Conservation (phyloP, 2,888 invertebrate species). For the Embidobia sp. region DNA sequence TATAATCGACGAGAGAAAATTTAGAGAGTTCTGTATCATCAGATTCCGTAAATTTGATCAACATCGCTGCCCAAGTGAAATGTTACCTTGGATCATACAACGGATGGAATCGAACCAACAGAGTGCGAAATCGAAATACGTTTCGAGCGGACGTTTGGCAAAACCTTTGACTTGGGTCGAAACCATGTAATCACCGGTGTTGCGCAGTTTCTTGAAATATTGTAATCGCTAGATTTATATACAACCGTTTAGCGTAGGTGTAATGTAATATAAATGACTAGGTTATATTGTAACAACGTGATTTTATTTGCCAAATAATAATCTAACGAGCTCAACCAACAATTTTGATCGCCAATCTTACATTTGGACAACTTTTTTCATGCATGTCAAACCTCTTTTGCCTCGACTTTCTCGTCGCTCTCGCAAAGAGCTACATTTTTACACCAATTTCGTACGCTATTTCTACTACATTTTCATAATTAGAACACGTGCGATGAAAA, state of each 20-base stretch:
- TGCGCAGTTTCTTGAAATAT: constrained; percentile 20
- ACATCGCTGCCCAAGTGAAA: background rate
- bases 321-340: constrained; percentile 18
- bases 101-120: too few relatives aligned
- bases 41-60: too few relatives aligned
- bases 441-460: too few relatives aligned
- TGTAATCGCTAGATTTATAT: constrained; percentile 43
- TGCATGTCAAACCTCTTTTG: constrained; percentile 20
- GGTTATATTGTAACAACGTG: constrained; percentile 37
- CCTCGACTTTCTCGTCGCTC: background rate
- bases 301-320: constrained; percentile 49
- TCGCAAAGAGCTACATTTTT: too few relatives aligned
- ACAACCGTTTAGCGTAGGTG: constrained; percentile 50
- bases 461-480: too few relatives aligned
- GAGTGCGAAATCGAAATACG: too few relatives aligned
- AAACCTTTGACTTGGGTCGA: constrained; percentile 1
- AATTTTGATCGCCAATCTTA: constrained; percentile 5
- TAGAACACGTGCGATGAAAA: too few relatives aligned
- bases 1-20: too few relatives aligned
- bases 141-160: background rate
- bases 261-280: constrained; percentile 52
- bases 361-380: constrained; percentile 4
- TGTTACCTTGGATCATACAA: background rate
- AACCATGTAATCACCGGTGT: background rate
- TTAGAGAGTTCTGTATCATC: too few relatives aligned